phyloP scores from a whole-genome alignment of 2,888 invertebrate species.

The Smittia sp. region DNA sequence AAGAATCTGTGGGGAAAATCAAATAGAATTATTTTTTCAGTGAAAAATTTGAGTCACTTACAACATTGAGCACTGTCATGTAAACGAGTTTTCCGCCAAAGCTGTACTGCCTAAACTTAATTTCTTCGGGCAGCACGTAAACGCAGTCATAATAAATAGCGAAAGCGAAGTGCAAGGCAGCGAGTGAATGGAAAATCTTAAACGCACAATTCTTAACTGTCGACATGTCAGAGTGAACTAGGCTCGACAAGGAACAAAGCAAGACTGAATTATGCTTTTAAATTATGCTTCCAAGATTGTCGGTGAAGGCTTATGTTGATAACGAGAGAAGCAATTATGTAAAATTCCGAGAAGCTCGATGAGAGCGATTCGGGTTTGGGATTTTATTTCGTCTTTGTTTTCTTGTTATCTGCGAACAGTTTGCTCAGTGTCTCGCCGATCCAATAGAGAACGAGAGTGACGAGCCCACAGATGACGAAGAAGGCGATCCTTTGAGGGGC shows the following conservation, averaged over 20 bases:
- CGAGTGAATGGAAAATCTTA: constrained; percentile 58
- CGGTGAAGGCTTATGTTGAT: too few relatives aligned
- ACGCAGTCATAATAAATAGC: constrained; percentile 69
- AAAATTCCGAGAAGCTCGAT: too few relatives aligned
- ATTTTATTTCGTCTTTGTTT: too few relatives aligned
- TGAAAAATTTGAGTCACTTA: constrained; percentile 55
- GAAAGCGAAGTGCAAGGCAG: constrained; percentile 64
- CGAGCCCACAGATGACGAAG: constrained; percentile 59
- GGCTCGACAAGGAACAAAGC: too few relatives aligned
- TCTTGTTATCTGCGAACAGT: neutral
- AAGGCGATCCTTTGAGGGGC: constrained; percentile 66
- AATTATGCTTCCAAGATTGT: too few relatives aligned
- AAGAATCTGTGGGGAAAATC: constrained; percentile 59
- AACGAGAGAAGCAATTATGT: too few relatives aligned
- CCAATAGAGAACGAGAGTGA: constrained; percentile 56
- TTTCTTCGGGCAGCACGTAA: constrained; percentile 60
- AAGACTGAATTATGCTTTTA: too few relatives aligned
- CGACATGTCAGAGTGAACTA: neutral
- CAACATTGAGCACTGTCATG: constrained; percentile 78
- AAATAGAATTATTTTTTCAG: constrained; percentile 23
- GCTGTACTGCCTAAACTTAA: neutral
- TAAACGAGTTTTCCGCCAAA: constrained; percentile 82
- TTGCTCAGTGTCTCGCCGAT: constrained; percentile 12
- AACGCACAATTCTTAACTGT: neutral
- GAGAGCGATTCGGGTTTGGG: too few relatives aligned